A percentile compares a stretch with the other conserved stretches of the same genome.
Conservation (phyloP, 2,888 invertebrate genomes). For the Drosophila eohydei region DNA sequence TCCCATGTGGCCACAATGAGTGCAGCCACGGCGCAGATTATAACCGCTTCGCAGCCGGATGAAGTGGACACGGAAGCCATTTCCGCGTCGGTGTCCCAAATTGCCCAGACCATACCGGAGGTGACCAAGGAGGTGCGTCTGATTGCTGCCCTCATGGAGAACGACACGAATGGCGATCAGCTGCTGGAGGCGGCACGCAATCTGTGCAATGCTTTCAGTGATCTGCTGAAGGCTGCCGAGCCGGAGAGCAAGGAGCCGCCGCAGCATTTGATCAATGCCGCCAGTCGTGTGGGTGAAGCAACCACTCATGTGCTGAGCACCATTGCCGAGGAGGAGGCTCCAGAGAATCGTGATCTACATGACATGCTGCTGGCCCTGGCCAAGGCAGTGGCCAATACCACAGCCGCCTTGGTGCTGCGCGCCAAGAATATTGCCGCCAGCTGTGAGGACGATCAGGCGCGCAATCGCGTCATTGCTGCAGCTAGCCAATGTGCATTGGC, state of each 20-base stretch:
- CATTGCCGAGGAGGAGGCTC: constrained; percentile 97
- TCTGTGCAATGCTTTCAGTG: constrained; percentile 96
- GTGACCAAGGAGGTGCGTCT: constrained; percentile 92
- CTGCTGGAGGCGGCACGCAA: constrained; percentile 96
- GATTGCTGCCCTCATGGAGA: constrained; percentile 98
- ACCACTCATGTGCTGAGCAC: constrained; percentile 96
- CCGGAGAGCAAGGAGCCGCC: constrained; percentile 97
- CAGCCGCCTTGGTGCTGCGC: constrained; percentile 97
- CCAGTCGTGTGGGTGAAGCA: constrained; percentile 98
- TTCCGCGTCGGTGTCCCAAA: constrained; percentile 98
- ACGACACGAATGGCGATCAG: constrained; percentile 92
- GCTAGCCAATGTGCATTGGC: constrained; percentile 99
- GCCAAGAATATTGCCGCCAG: constrained; percentile 98
- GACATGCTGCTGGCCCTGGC: constrained; percentile 97
- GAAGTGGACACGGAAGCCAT: constrained; percentile 98
- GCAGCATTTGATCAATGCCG: constrained; percentile 96
- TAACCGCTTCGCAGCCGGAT: constrained; percentile 94
- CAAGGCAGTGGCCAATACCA: constrained; percentile 98
- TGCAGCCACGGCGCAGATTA: constrained; percentile 98
- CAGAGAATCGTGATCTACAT: constrained; percentile 92
- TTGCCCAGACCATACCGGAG: constrained; percentile 97
- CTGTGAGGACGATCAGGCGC: constrained; percentile 88
- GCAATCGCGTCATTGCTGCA: constrained; percentile 92
- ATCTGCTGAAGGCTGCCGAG: constrained; percentile 97
- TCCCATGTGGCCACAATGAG: constrained; percentile 99